These are phyloP conservation scores for Mus musculus DNA, from an alignment of 2,113 vertebrate species.

Conservation along the genomic window DNA sequence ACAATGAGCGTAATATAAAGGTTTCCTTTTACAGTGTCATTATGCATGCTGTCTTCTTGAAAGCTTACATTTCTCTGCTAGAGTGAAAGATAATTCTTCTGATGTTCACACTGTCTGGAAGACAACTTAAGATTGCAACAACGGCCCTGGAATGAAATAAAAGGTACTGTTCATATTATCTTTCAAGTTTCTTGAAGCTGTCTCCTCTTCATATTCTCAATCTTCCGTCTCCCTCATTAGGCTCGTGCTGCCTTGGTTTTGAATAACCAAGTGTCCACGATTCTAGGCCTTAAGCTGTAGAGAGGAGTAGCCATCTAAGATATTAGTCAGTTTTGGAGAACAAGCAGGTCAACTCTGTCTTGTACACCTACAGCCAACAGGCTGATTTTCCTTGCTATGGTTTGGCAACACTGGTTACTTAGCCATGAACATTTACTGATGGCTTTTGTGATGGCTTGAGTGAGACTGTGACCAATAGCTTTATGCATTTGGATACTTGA, in stretches of 20 bases:
- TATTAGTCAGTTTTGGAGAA: background rate
- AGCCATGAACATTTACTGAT: background rate
- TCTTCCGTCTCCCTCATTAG: background rate
- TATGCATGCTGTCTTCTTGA: background rate
- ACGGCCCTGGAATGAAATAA: background rate
- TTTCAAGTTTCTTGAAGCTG: background rate
- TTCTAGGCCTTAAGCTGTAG: background rate
- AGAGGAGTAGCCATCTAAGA: background rate
- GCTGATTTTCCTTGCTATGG: background rate
- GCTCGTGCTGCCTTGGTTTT: background rate
- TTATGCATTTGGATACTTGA: background rate
- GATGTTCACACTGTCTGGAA: constrained; percentile 16
- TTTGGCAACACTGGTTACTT: background rate
- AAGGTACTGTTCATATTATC: background rate
- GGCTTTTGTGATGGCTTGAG: background rate
- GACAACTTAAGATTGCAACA: constrained; percentile 8
- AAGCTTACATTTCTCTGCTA: constrained; percentile 48
- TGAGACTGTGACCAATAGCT: background rate
- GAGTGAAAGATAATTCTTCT: constrained; percentile 43
- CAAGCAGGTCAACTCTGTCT: background rate
- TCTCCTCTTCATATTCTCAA: background rate
- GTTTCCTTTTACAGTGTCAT: constrained; percentile 34
- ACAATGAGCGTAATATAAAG: constrained; percentile 31
- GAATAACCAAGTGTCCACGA: background rate
- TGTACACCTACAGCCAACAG: background rate